These are phyloP conservation scores for Muscidifurax raptorellus DNA, from an alignment of 1,140 invertebrate genomes.

Conservation along the genomic window DNA sequence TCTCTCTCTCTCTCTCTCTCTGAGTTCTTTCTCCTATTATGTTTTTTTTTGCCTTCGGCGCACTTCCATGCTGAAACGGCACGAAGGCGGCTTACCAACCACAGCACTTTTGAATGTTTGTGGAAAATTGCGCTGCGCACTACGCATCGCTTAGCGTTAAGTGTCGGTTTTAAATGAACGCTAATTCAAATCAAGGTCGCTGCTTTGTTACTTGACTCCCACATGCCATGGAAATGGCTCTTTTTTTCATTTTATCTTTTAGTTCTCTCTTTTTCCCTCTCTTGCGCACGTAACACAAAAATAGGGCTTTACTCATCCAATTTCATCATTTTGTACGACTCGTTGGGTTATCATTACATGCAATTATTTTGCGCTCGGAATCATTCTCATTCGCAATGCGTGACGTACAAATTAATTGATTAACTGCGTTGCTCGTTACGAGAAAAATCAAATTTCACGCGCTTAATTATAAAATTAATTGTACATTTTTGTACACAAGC, in stretches of 20 bases:
- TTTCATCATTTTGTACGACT: not conserved
- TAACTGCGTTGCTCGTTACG: too few species aligned
- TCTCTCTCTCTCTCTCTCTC: not conserved
- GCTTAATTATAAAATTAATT: not conserved
- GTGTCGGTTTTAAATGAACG: not conserved
- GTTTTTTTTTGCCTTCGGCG: not conserved
- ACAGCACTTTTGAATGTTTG: not conserved
- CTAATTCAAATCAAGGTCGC: not conserved
- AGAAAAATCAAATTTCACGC: too few species aligned
- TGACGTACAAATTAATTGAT: not conserved
- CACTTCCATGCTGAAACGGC: not conserved
- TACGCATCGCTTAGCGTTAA: conserved; percentile 13
- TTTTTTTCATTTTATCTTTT: not conserved
- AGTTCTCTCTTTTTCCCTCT: too few species aligned
- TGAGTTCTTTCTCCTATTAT: too few species aligned
- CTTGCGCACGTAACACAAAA: too few species aligned
- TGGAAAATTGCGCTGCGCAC: not conserved
- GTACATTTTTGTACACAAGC: too few species aligned
- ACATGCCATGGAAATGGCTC: not conserved
- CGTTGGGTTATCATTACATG: not conserved
- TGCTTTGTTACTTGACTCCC: not conserved
- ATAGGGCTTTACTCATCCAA: not conserved
- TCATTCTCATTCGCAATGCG: not conserved
- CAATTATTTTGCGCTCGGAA: not conserved
- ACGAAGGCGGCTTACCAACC: not conserved